Percentiles rank a stretch among this genome's conserved stretches.
phyloP scores from a whole-genome alignment of 2,113 vertebrate genomes.

The Rhinoderma darwinii region DNA sequence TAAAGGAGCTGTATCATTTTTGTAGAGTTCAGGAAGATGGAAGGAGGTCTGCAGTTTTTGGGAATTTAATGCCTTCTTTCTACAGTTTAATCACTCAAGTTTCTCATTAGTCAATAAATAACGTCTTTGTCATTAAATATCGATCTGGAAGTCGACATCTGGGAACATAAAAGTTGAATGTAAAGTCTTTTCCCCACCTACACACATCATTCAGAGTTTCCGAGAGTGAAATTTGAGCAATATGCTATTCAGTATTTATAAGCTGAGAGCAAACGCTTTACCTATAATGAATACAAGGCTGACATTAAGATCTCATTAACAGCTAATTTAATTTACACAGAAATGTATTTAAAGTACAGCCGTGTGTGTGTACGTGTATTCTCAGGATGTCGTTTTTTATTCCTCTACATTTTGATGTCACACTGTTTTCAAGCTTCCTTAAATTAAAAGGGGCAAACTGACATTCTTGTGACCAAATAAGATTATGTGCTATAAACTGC shows the following conservation, averaged over 20 bases:
- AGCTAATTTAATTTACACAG: conserved; percentile 38
- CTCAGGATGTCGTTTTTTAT: background rate
- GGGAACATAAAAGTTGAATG: conserved; percentile 15
- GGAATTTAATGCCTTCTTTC: conserved; percentile 28
- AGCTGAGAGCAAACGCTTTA: conserved; percentile 28
- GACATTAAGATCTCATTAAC: conserved; percentile 42
- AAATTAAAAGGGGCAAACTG: no score
- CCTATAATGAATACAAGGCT: conserved; percentile 35
- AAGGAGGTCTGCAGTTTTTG: conserved; percentile 1
- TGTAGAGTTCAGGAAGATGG: conserved; percentile 5
- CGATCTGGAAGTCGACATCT: conserved; percentile 42
- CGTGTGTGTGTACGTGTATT: background rate
- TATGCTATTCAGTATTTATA: conserved; percentile 47
- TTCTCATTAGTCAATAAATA: conserved; percentile 48
- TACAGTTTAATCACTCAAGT: conserved; percentile 12
- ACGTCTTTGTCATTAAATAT: conserved; percentile 52
- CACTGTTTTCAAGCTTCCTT: no score
- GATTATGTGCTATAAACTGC: background rate
- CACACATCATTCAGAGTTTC: conserved; percentile 55
- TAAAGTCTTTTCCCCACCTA: conserved; percentile 35
- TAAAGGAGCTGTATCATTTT: background rate
- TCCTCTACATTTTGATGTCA: background rate
- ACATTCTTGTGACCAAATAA: no score
- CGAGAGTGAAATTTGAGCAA: conserved; percentile 41
- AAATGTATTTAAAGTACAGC: background rate